Evolutionary conservation across 2,888 invertebrate species (phyloP), one percentile per base, ranked within the genome.

Genomic region (Xestia xanthographa): DNA sequence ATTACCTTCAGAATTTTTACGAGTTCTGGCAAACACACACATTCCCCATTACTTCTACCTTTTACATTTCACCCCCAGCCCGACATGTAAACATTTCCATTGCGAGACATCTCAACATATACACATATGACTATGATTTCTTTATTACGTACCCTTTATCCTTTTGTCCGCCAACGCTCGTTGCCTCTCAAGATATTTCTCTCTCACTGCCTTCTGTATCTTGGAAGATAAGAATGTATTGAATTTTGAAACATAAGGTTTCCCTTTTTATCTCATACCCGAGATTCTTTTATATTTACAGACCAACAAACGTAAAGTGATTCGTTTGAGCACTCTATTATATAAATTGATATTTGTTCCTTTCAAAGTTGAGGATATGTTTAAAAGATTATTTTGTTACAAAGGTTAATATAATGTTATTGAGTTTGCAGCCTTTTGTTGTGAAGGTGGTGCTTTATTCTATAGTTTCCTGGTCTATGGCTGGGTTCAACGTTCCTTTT

Each of bases 181-280:
- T 86, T 90, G 87, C 90, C 89, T 92, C 90, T 92, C 86, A 88
- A 87, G 92, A 91, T 90, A 92, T 92, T 92, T 90, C 90, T 89
- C 90, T 91, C 91, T 92, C 90, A 87, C 88, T 91, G 90, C 90
- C 89, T 91, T 89, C 89, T 90, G 90, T 89, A 91, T 91, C 91
- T 90, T 88, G 89, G 85, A 85, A 94, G 93, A 94, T 93, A 92
- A 93, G 91, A 88, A 92, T 91, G 94, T 94, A 95, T 95, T 95
- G 93, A 95, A 94, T 95, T 95, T 94, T 93, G 93, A 94, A 94
- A 93, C 93, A 93, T 92, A 93, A 91, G 92, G 92, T 92, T 92
- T 92, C 91, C 91, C 92, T 94, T 93, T 94, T 93, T 93, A 91
- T 92, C 90, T 93, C 87, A 87, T 88, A 80, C 77, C 83, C 88